phyloP scores from a whole-genome alignment of 2,113 vertebrate species.

The Neolamprologus variostigma region DNA sequence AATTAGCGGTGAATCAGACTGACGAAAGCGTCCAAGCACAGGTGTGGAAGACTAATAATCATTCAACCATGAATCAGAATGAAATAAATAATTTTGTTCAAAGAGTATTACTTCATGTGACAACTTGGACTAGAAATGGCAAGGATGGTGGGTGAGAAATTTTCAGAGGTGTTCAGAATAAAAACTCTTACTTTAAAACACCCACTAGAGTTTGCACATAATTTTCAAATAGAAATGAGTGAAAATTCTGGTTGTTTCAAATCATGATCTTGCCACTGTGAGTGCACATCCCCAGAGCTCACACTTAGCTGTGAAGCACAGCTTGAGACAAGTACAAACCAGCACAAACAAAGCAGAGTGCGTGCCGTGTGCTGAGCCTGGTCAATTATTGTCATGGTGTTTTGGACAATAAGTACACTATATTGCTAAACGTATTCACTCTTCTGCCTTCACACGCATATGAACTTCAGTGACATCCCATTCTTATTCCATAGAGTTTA shows the following conservation, averaged over 20 bases:
- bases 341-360: background rate
- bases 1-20: conserved; percentile 26
- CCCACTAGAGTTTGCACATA: background rate
- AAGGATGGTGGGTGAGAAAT: background rate
- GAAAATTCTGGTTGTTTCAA: background rate
- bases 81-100: background rate
- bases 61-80: background rate
- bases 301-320: background rate
- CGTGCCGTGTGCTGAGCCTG: background rate
- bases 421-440: background rate
- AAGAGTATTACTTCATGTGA: background rate
- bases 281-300: background rate
- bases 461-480: background rate
- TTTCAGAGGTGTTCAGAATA: background rate
- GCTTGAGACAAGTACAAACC: background rate
- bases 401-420: background rate
- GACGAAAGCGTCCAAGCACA: conserved; percentile 2
- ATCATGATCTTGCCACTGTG: background rate
- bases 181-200: background rate
- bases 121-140: background rate
- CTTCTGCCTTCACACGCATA: background rate
- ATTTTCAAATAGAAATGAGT: background rate
- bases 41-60: background rate
- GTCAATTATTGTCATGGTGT: background rate
- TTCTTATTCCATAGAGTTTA: background rate